phyloP scores from a whole-genome alignment of 2,797 vertebrate species.

The Xenentodon cancila region DNA sequence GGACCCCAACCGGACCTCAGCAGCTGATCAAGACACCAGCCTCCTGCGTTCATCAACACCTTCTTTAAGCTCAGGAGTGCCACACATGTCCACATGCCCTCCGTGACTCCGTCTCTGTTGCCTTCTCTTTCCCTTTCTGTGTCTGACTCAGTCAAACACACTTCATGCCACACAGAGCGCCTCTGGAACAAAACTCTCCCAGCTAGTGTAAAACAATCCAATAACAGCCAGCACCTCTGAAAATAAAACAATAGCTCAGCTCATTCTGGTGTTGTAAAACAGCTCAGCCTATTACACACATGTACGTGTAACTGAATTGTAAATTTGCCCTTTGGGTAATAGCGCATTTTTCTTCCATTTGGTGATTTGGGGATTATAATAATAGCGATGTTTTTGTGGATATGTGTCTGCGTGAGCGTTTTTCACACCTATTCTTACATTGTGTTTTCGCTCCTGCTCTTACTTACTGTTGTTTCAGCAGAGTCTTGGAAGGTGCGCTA shows the following conservation, averaged over 20 bases:
- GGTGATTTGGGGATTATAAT: conserved; percentile 61
- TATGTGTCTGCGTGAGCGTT: conserved; percentile 4
- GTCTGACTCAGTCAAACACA: conserved; percentile 40
- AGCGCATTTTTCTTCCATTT: conserved; percentile 54
- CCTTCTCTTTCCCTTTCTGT: conserved; percentile 12
- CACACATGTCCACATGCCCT: conserved; percentile 12
- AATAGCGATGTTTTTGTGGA: conserved; percentile 41
- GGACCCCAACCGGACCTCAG: conserved; percentile 39
- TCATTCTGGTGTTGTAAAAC: conserved; percentile 68
- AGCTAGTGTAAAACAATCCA: conserved; percentile 75
- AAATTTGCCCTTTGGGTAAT: conserved; percentile 65
- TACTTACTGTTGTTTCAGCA: conserved; percentile 6
- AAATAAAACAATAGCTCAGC: conserved; percentile 74
- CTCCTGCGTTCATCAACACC: conserved; percentile 56
- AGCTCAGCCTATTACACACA: conserved; percentile 51
- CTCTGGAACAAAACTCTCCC: conserved; percentile 65
- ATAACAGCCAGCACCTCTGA: conserved; percentile 71
- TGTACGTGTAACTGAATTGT: conserved; percentile 55
- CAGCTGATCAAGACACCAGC: conserved; percentile 35
- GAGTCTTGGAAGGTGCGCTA: conserved; percentile 7
- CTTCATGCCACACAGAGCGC: conserved; percentile 49
- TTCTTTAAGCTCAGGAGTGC: conserved; percentile 17
- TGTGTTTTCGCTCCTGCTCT: conserved; percentile 17
- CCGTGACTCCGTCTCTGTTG: not conserved
- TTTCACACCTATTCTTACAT: conserved; percentile 21